These are phyloP conservation scores for Tragelaphus strepsiceros DNA, from an alignment of 2,113 vertebrate species.

Conservation along the genomic window DNA sequence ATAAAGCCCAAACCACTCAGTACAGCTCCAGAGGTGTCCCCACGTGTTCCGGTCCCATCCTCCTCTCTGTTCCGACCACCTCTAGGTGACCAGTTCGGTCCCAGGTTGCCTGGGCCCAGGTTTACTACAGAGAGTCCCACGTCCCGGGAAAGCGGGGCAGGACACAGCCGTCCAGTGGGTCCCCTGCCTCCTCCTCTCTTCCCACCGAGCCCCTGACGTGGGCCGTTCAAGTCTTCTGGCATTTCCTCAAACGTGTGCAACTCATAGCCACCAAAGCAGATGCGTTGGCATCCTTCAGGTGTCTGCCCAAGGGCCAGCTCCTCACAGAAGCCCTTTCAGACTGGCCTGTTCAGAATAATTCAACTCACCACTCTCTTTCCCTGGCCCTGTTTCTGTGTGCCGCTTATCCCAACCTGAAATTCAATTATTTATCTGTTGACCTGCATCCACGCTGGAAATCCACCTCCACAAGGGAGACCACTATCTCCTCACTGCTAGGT, in stretches of 20 bases:
- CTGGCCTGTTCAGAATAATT: not conserved
- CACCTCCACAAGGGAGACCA: not conserved
- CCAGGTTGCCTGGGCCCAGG: not conserved
- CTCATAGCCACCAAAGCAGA: not conserved
- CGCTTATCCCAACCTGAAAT: not conserved
- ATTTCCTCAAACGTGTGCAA: not conserved
- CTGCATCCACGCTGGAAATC: not conserved
- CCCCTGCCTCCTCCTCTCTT: not conserved
- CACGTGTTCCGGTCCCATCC: rapidly evolving
- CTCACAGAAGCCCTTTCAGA: not conserved
- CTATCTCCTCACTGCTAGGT: not conserved
- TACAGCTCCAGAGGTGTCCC: not conserved
- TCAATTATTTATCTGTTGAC: not conserved
- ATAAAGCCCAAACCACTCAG: too few relatives aligned
- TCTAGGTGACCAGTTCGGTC: not conserved
- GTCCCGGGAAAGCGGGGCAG: not conserved
- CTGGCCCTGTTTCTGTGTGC: not conserved
- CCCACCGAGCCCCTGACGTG: not conserved
- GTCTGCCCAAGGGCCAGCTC: not conserved
- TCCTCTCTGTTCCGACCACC: not conserved
- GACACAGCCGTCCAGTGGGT: not conserved
- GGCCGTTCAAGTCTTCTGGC: rapidly evolving
- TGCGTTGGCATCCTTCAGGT: not conserved
- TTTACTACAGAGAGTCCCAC: rapidly evolving
- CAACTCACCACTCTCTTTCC: not conserved